Evolutionary conservation across 2,113 vertebrate genomes (phyloP).

Genomic region (Ptyas mucosa): DNA sequence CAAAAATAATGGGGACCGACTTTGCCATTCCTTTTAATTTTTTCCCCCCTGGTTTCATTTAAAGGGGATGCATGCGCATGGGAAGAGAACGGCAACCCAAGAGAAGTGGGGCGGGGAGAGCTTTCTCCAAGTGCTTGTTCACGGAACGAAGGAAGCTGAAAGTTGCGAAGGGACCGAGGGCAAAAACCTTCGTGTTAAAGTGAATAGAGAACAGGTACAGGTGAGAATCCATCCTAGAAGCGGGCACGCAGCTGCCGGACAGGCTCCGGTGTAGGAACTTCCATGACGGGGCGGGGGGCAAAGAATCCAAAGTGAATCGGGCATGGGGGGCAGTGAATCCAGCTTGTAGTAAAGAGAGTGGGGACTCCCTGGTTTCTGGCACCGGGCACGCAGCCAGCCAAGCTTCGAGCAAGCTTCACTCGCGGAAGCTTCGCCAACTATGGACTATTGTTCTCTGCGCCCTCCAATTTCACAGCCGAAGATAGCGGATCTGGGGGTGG

Average conservation of each 20-base stretch:
- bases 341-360: background rate
- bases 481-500: background rate
- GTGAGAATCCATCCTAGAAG: background rate
- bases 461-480: background rate
- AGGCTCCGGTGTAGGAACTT: background rate
- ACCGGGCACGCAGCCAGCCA: background rate
- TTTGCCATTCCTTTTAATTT: background rate
- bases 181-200: background rate
- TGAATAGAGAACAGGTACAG: background rate
- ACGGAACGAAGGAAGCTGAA: background rate
- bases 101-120: background rate
- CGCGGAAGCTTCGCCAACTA: background rate
- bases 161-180: background rate
- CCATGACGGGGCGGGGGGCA: background rate
- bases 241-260: background rate
- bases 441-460: conserved; percentile 9
- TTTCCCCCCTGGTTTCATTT: background rate
- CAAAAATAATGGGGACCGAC: background rate
- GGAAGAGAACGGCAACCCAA: background rate
- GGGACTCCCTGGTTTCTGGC: background rate
- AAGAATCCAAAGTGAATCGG: background rate
- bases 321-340: background rate
- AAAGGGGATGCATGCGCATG: conserved; percentile 2
- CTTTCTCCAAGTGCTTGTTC: background rate
- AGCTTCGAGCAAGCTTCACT: background rate